Conservation (phyloP, 37 sponge, comb jelly and placozoan species). For the Ephydatia muelleri region DNA sequence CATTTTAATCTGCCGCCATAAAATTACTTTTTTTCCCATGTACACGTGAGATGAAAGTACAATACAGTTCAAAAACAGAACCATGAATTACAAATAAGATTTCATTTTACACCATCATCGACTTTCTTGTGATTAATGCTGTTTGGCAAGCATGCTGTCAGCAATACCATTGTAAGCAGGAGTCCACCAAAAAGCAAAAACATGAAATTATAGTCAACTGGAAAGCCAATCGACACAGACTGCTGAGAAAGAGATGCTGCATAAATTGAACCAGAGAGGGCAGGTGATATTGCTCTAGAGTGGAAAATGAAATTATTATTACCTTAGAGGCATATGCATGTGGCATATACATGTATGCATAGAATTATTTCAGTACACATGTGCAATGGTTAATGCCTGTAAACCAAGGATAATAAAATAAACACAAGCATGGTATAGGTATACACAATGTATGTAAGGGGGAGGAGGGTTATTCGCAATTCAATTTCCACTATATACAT, state of each 20-base stretch:
- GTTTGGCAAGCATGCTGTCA: constrained; percentile 39
- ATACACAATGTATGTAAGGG: no score
- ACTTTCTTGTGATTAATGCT: constrained; percentile 21
- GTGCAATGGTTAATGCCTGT: no score
- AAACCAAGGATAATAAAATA: no score
- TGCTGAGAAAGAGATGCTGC: constrained; percentile 41
- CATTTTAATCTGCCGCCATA: no score
- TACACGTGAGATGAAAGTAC: no score
- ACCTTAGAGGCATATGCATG: not conserved
- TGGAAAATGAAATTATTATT: not conserved
- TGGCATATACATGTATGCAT: not conserved
- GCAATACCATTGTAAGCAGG: constrained; percentile 20
- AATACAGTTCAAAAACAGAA: no score
- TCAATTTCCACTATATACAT: no score
- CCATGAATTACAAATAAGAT: no score
- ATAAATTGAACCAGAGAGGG: constrained; percentile 40
- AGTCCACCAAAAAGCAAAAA: constrained; percentile 39
- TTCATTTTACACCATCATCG: not conserved
- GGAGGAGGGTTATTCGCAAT: no score
- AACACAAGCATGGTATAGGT: no score
- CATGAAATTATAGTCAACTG: constrained; percentile 63
- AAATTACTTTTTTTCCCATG: no score
- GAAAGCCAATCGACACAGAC: constrained; percentile 34
- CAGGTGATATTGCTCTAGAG: constrained; percentile 39
- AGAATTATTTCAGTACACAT: no score